These are phyloP conservation scores for Sitta carolinensis DNA, from an alignment of 2,797 vertebrate species.

Conservation along the genomic window DNA sequence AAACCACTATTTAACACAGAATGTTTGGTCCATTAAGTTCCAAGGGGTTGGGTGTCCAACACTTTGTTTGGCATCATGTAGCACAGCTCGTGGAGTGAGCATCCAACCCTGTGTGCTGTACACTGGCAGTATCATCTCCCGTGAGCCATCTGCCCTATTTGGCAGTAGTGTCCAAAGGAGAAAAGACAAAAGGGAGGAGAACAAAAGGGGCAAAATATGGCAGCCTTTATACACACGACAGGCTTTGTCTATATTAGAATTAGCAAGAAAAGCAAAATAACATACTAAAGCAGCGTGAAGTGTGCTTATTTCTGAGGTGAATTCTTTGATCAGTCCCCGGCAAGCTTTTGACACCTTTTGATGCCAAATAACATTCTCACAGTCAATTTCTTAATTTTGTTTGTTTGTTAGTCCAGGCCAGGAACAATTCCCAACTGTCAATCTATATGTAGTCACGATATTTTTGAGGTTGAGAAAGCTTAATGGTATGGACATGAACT, in stretches of 20 bases:
- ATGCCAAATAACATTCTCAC: background rate
- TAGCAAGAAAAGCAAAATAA: background rate
- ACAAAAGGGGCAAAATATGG: background rate
- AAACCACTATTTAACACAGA: background rate
- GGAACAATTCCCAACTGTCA: background rate
- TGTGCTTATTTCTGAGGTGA: background rate
- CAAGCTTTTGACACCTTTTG: background rate
- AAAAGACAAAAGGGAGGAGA: background rate
- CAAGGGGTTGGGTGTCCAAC: background rate
- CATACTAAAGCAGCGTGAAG: fast-evolving
- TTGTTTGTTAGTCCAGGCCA: background rate
- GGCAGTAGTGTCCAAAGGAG: background rate
- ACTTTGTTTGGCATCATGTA: background rate
- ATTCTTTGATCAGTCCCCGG: background rate
- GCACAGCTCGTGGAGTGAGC: background rate
- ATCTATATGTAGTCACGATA: background rate
- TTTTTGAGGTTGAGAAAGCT: background rate
- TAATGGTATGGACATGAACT: background rate
- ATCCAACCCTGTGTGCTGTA: background rate
- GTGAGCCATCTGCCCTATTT: background rate
- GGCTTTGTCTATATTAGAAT: background rate
- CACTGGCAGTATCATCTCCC: background rate
- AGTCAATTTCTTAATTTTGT: background rate
- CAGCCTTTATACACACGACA: background rate
- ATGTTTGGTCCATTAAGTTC: background rate